Percentiles rank a stretch among this genome's conserved stretches.
Conservation (phyloP, 2,797 vertebrate genomes). For the Periparus ater region DNA sequence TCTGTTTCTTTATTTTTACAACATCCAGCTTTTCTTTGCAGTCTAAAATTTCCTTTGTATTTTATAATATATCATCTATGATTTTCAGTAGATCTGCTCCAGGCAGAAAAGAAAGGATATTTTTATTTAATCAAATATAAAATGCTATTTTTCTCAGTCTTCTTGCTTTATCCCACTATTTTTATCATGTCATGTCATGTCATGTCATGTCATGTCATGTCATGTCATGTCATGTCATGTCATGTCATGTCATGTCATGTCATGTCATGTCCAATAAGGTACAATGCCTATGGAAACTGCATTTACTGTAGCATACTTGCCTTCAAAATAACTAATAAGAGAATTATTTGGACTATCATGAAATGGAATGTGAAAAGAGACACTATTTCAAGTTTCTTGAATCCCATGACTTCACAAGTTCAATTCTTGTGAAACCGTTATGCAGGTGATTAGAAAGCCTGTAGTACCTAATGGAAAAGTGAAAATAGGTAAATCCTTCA, state of each 20-base stretch:
- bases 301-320: not conserved
- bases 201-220: too few relatives aligned
- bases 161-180: not conserved
- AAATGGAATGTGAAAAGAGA: not conserved
- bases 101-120: not conserved
- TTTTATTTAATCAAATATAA: not conserved
- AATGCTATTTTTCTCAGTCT: not conserved
- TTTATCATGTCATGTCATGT: not conserved
- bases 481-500: not conserved
- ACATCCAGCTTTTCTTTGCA: not conserved
- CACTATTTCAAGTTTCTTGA: not conserved
- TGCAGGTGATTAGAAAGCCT: not conserved
- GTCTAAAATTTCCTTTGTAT: not conserved
- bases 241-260: not conserved
- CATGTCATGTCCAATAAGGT: rapidly evolving
- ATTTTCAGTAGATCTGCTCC: not conserved
- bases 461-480: not conserved
- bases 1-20: not conserved
- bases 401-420: not conserved
- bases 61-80: not conserved
- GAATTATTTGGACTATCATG: not conserved
- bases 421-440: not conserved
- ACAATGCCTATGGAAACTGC: not conserved
- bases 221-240: not conserved
- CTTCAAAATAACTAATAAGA: not conserved